Conservation (phyloP, 1,140 invertebrate genomes). For the Temnothorax longispinosus region DNA sequence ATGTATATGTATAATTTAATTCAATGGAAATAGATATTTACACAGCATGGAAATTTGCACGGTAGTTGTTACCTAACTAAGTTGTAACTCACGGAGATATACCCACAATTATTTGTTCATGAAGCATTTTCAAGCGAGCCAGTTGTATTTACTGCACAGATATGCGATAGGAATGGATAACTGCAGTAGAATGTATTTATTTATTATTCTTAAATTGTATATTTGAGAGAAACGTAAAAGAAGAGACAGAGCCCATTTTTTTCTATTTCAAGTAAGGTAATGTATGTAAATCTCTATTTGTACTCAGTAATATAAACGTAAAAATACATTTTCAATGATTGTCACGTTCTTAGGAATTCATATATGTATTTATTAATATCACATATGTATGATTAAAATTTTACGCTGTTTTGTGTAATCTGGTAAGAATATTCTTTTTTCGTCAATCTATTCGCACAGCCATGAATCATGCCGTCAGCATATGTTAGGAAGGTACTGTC, state of each 20-base stretch:
- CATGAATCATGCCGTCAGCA: constrained; percentile 25
- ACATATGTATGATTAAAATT: background rate
- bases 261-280: background rate
- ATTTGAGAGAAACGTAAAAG: background rate
- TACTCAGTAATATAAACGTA: background rate
- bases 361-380: background rate
- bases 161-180: background rate
- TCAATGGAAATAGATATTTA: constrained; percentile 18
- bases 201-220: constrained; percentile 14
- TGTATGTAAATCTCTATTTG: background rate
- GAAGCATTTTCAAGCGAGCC: background rate
- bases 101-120: constrained; percentile 27
- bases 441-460: background rate
- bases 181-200: background rate
- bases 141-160: constrained; percentile 13
- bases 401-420: background rate
- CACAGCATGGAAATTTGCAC: constrained; percentile 5
- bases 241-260: background rate
- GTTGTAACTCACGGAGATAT: constrained; percentile 19
- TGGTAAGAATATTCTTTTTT: background rate
- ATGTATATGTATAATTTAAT: background rate
- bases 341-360: background rate
- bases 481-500: constrained; percentile 32
- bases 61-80: constrained; percentile 20
- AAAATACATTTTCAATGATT: background rate